A percentile compares a stretch with the other conserved stretches of the same genome.
Evolutionary conservation across 2,113 vertebrate species (phyloP).

Genomic region (Zosterops japonicus): DNA sequence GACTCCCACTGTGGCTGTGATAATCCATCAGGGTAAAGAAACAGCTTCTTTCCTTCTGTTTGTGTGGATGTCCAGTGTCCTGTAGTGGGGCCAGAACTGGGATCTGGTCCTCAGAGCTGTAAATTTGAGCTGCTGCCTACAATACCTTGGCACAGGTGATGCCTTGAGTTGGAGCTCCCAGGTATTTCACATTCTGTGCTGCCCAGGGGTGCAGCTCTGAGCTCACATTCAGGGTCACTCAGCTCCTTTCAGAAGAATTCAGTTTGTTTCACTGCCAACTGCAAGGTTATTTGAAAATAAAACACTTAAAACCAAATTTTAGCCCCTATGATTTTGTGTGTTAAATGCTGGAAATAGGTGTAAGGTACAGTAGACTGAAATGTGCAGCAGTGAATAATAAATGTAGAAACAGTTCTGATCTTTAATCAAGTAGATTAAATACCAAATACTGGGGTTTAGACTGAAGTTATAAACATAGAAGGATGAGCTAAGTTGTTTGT

Average conservation of each 20-base stretch:
- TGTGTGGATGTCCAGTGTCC: not conserved
- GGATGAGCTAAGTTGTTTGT: conserved; percentile 23
- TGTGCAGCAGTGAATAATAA: not conserved
- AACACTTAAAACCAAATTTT: not conserved
- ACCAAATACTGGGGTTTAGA: not conserved
- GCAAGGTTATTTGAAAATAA: not conserved
- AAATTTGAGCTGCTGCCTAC: not conserved
- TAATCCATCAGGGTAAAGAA: accelerated
- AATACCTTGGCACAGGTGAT: not conserved
- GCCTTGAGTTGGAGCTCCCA: not conserved
- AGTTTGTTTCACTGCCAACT: not conserved
- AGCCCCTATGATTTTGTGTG: accelerated
- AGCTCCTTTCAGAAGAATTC: not conserved
- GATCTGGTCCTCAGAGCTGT: not conserved
- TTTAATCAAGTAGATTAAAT: not conserved
- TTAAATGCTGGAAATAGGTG: not conserved
- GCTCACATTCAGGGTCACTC: not conserved
- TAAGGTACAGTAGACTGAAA: not conserved
- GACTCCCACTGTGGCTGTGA: not conserved
- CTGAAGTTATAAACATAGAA: conserved; percentile 35
- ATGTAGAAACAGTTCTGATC: not conserved
- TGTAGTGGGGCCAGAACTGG: not conserved
- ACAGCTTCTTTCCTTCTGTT: not conserved
- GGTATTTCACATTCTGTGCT: not conserved
- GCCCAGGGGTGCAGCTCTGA: not conserved